Conservation (phyloP, 2,113 vertebrate species). For the Boleophthalmus pectinirostris region DNA sequence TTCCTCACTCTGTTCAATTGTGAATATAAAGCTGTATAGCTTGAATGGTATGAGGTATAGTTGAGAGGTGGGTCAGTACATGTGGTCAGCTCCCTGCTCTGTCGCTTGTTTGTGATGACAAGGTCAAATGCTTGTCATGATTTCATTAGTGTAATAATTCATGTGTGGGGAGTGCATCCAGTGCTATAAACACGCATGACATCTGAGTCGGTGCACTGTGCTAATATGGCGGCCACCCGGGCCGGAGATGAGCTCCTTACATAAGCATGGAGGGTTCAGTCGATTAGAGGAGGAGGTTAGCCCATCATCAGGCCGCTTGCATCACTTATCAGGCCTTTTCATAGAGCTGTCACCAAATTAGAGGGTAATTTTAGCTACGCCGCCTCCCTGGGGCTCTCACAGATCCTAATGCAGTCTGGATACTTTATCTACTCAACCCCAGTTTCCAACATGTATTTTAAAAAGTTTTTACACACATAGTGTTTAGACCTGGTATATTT, state of each 20-base stretch:
- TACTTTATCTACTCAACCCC: conserved; percentile 34
- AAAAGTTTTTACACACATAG: conserved; percentile 6
- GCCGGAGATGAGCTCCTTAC: conserved; percentile 66
- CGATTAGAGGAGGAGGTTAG: conserved; percentile 45
- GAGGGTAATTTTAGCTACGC: conserved; percentile 59
- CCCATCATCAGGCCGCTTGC: conserved; percentile 38
- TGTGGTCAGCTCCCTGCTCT: conserved; percentile 47
- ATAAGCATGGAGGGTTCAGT: conserved; percentile 51
- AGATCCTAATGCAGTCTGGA: conserved; percentile 26
- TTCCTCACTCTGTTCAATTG: neutral
- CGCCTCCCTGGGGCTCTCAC: conserved; percentile 34
- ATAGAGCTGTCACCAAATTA: conserved; percentile 54
- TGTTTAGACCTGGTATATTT: neutral
- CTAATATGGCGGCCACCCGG: conserved; percentile 41
- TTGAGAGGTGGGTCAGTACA: no score
- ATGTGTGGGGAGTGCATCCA: conserved; percentile 40
- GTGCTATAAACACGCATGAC: conserved; percentile 21
- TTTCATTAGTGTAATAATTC: conserved; percentile 71
- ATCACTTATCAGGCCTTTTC: conserved; percentile 53
- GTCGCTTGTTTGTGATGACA: conserved; percentile 57
- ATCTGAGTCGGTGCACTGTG: conserved; percentile 31
- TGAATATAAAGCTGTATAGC: neutral
- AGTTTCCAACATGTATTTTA: conserved; percentile 19
- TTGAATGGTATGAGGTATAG: conserved; percentile 55
- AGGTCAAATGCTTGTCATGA: conserved; percentile 68